Evolutionary conservation across 2,113 vertebrate genomes (phyloP).

Genomic region (Cercopithecus mona): DNA sequence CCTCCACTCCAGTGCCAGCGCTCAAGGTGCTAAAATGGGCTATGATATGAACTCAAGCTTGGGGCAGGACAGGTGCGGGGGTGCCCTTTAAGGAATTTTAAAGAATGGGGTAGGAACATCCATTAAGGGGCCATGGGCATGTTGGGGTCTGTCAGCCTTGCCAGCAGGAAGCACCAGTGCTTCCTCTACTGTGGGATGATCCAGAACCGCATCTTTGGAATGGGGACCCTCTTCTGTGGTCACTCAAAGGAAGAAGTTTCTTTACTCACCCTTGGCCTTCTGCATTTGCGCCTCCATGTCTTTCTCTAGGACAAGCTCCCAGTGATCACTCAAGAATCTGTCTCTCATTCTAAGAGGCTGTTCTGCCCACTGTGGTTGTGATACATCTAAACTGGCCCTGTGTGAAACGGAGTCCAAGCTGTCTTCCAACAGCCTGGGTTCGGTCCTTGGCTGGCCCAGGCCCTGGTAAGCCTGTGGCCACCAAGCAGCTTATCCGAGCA

Average conservation of each 20-base stretch:
- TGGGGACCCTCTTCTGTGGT: neutral
- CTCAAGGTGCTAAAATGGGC: neutral
- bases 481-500: neutral
- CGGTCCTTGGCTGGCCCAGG: neutral
- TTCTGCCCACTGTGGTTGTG: neutral
- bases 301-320: slow-evolving; percentile 13
- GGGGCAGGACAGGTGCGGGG: neutral
- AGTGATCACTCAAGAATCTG: neutral
- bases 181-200: neutral
- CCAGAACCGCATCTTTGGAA: neutral
- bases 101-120: neutral
- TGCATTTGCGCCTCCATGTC: neutral
- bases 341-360: neutral
- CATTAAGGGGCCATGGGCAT: fast-evolving
- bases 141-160: neutral
- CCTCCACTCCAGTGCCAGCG: neutral
- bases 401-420: neutral
- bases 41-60: neutral
- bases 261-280: neutral
- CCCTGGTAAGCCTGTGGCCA: neutral
- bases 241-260: neutral
- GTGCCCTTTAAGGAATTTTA: neutral
- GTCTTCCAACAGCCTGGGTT: fast-evolving
- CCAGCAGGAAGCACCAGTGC: neutral
- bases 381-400: neutral